Conservation (phyloP, 2,888 invertebrate genomes). For the Ischnus inquisitorius region DNA sequence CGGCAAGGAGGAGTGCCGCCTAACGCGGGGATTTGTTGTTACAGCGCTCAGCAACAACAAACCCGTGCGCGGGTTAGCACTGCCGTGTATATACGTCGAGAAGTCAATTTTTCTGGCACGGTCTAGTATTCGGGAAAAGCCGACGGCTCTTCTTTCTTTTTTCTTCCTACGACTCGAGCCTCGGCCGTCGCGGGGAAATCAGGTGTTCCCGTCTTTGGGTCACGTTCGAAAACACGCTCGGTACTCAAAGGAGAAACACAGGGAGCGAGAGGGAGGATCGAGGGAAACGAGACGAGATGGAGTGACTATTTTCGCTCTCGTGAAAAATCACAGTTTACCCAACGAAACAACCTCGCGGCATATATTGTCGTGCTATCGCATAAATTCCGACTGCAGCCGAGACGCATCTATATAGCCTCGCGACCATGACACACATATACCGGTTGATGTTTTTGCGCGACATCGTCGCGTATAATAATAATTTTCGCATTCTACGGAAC, state of each 20-base stretch:
- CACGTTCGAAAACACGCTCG: constrained; percentile 79
- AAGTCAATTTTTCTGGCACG: constrained; percentile 75
- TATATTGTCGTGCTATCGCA: constrained; percentile 67
- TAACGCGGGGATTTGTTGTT: constrained; percentile 77
- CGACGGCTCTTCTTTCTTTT: background rate
- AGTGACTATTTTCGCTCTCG: constrained; percentile 32
- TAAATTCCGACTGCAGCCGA: constrained; percentile 58
- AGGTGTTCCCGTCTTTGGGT: constrained; percentile 75
- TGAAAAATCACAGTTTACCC: constrained; percentile 54
- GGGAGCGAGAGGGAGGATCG: constrained; percentile 10
- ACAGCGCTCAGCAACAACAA: constrained; percentile 77
- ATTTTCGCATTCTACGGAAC: background rate
- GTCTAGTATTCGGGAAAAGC: constrained; percentile 38
- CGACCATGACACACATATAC: constrained; percentile 63
- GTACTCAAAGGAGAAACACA: constrained; percentile 32
- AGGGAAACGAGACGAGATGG: constrained; percentile 32
- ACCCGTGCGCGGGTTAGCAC: constrained; percentile 60
- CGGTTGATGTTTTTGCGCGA: constrained; percentile 55
- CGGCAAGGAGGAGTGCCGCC: constrained; percentile 47
- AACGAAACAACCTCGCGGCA: constrained; percentile 44
- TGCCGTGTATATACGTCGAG: constrained; percentile 56
- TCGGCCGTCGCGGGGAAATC: constrained; percentile 73
- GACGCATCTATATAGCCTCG: background rate
- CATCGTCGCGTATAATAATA: constrained; percentile 42
- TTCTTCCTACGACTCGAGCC: constrained; percentile 28